These are phyloP conservation scores for Aplidium turbinatum DNA, from an alignment of 23 tunicate species.

Conservation along the genomic window DNA sequence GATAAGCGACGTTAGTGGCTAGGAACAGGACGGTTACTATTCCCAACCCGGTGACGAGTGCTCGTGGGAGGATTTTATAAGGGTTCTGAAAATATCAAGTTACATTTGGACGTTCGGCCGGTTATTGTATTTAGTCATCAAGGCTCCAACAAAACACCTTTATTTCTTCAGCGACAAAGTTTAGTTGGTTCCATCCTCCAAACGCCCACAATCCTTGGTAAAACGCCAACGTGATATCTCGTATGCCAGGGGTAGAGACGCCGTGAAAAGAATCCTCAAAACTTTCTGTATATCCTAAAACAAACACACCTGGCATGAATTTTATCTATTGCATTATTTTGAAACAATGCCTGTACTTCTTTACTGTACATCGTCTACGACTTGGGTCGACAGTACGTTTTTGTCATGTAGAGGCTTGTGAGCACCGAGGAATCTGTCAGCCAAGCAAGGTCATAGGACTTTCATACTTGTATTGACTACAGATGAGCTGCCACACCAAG, in stretches of 20 bases:
- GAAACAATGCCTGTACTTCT: no score
- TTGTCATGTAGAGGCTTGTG: no score
- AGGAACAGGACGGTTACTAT: constrained; percentile 62
- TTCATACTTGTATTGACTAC: no score
- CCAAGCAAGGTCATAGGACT: no score
- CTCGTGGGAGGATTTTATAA: constrained; percentile 52
- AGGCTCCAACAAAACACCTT: constrained; percentile 25
- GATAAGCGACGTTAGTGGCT: constrained; percentile 69
- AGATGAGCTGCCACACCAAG: no score
- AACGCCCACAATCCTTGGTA: constrained; percentile 80
- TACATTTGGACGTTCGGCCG: not conserved
- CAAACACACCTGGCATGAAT: constrained; percentile 17
- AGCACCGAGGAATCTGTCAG: no score
- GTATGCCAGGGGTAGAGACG: constrained; percentile 27
- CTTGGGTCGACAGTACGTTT: no score
- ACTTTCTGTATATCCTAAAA: constrained; percentile 50
- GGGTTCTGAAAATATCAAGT: constrained; percentile 48
- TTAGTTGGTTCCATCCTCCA: constrained; percentile 82
- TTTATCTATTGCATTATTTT: no score
- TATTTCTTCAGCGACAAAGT: constrained; percentile 65
- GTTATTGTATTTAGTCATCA: not conserved
- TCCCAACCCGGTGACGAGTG: constrained; percentile 52
- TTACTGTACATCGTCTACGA: no score
- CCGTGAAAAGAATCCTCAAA: constrained; percentile 37
- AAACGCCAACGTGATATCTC: constrained; percentile 55